A percentile compares a stretch with the other conserved stretches of the same genome.
These are phyloP conservation scores for Clarias gariepinus DNA, from an alignment of 2,113 vertebrate genomes.

Conservation along the genomic window DNA sequence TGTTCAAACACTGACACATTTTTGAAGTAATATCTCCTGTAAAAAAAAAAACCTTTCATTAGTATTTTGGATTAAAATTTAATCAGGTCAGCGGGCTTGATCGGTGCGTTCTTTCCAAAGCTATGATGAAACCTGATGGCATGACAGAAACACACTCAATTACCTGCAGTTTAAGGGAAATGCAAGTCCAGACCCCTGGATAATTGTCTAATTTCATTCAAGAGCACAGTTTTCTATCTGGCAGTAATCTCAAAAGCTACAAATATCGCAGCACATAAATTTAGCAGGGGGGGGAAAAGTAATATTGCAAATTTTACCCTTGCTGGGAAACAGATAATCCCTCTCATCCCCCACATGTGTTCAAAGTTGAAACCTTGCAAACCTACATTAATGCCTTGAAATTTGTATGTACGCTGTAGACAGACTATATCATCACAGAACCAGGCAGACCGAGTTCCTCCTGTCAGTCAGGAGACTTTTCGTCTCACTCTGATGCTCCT, in stretches of 20 bases:
- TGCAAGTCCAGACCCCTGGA: background rate
- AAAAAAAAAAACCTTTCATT: background rate
- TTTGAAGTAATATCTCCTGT: background rate
- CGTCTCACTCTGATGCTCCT: background rate
- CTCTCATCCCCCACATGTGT: background rate
- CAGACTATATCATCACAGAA: conserved; percentile 2
- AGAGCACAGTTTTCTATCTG: background rate
- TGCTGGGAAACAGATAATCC: conserved; percentile 5
- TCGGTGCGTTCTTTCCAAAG: background rate
- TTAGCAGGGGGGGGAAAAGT: background rate
- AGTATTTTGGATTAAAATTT: background rate
- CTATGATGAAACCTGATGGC: background rate
- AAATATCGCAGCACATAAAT: background rate
- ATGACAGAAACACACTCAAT: background rate
- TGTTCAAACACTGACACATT: background rate
- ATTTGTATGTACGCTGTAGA: background rate
- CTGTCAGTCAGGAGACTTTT: conserved; percentile 9
- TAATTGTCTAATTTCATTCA: background rate
- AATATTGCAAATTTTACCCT: conserved; percentile 21
- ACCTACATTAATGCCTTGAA: background rate
- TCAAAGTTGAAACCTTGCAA: conserved; percentile 1
- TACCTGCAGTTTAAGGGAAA: background rate
- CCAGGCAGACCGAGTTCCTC: background rate
- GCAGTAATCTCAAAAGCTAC: background rate
- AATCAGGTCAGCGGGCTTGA: background rate